These are phyloP conservation scores for Hyles lineata DNA, from an alignment of 2,888 invertebrate genomes.

Conservation along the genomic window DNA sequence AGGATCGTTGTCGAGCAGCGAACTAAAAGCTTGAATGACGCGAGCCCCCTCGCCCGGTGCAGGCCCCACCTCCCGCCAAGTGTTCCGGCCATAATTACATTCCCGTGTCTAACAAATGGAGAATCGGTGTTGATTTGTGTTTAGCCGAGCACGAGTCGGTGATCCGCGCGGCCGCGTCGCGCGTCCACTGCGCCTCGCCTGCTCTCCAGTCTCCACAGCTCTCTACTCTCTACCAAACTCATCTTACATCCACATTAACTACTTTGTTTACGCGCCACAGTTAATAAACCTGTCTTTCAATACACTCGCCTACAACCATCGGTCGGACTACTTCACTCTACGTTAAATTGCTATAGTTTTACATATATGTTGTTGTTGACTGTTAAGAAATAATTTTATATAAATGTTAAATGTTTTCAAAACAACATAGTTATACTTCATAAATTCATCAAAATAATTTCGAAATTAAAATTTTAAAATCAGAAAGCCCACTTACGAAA, in stretches of 20 bases:
- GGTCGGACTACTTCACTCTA: neutral
- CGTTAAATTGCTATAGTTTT: no score
- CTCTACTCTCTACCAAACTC: neutral
- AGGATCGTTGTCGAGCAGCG: conserved; percentile 75
- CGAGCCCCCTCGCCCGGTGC: conserved; percentile 58
- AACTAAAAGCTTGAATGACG: conserved; percentile 82
- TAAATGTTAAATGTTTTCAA: no score
- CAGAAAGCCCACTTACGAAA: neutral
- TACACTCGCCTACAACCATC: neutral
- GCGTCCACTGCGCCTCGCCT: conserved; percentile 27
- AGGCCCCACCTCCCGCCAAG: conserved; percentile 63
- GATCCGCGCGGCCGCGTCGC: conserved; percentile 65
- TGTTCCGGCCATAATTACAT: conserved; percentile 85
- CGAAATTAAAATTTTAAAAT: neutral
- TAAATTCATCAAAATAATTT: neutral
- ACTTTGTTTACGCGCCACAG: conserved; percentile 15
- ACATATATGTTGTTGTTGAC: neutral
- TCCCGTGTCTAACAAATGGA: conserved; percentile 87
- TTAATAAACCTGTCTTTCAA: neutral
- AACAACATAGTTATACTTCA: no score
- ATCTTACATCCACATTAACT: conserved; percentile 12
- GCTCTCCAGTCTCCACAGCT: neutral
- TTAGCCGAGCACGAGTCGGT: conserved; percentile 72
- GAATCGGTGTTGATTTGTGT: conserved; percentile 86
- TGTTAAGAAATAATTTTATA: neutral